phyloP scores from a whole-genome alignment of 2,888 invertebrate species.

The Hermaeophaga mercurialis region DNA sequence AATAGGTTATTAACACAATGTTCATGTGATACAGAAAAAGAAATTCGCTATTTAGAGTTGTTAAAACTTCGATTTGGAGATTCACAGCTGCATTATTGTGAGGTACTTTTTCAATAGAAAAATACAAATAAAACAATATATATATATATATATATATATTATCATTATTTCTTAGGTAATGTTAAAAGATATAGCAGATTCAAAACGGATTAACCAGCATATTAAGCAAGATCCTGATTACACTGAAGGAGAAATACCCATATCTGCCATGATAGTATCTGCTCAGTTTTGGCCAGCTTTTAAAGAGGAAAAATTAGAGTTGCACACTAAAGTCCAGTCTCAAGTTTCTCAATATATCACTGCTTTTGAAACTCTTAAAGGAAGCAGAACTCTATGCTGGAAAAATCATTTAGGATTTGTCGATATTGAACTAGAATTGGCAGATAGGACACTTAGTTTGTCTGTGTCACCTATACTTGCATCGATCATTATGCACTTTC shows the following conservation, averaged over 20 bases:
- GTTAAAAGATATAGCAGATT: slow-evolving; percentile 96
- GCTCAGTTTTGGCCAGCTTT: slow-evolving; percentile 99
- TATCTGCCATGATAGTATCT: slow-evolving; percentile 90
- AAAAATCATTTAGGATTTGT: slow-evolving; percentile 92
- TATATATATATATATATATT: background rate
- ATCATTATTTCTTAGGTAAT: slow-evolving; percentile 72
- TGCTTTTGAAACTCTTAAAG: slow-evolving; percentile 87
- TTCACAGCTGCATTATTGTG: slow-evolving; percentile 94
- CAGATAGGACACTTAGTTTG: slow-evolving; percentile 74
- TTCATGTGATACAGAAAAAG: slow-evolving; percentile 87
- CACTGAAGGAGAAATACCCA: slow-evolving; percentile 61
- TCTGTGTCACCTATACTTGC: slow-evolving; percentile 93
- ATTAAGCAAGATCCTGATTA: slow-evolving; percentile 76
- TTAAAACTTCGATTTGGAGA: slow-evolving; percentile 95
- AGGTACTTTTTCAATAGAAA: slow-evolving; percentile 63
- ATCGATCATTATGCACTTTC: slow-evolving; percentile 91
- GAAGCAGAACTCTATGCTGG: slow-evolving; percentile 92
- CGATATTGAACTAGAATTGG: slow-evolving; percentile 86
- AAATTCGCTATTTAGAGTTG: slow-evolving; percentile 90
- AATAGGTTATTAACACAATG: slow-evolving; percentile 84
- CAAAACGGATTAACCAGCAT: slow-evolving; percentile 87
- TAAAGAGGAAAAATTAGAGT: slow-evolving; percentile 88
- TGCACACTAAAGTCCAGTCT: slow-evolving; percentile 79
- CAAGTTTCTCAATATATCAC: slow-evolving; percentile 87
- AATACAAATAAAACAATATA: background rate